A percentile compares a stretch with the other conserved stretches of the same genome.
Evolutionary conservation across 30 jellyfish, hydroid and myxozoan genomes (phyloP).

Genomic region (Nemopilema nomurai): DNA sequence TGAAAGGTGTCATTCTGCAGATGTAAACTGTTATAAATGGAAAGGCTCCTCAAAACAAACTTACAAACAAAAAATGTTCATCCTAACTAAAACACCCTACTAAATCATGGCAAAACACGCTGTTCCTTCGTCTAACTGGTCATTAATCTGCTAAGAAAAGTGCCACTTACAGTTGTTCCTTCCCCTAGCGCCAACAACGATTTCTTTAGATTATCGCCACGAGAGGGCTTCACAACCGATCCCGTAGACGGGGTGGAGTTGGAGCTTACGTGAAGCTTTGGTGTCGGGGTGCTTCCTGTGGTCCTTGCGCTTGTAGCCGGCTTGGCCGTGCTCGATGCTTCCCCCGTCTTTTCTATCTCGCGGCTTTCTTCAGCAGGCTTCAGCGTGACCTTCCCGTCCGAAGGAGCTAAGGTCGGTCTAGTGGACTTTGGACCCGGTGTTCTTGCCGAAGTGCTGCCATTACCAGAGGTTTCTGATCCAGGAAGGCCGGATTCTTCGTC

Average conservation of each 20-base stretch:
- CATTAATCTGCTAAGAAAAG: neutral
- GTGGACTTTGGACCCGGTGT: neutral
- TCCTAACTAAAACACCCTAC: neutral
- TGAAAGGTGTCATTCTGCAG: too few species aligned
- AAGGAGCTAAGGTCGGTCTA: neutral
- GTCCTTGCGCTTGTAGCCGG: neutral
- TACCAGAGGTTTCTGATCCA: neutral
- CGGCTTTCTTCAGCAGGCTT: neutral
- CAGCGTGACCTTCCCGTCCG: neutral
- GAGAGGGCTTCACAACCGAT: constrained; percentile 33
- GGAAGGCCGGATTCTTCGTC: constrained; percentile 7
- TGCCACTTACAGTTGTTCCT: neutral
- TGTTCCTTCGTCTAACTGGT: neutral
- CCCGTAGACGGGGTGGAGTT: neutral
- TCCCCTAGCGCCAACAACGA: constrained; percentile 18
- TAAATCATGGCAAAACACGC: neutral
- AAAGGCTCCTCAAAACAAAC: too few species aligned
- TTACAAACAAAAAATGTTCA: too few species aligned
- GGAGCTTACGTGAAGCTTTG: neutral
- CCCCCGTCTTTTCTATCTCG: neutral
- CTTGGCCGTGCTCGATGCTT: neutral
- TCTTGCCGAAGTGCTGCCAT: neutral
- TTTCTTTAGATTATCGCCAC: constrained; percentile 22
- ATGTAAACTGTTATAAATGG: too few species aligned
- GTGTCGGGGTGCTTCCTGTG: neutral